Base-by-base conservation (phyloP, 2,113 vertebrate species). In the Festucalex cinctus region DNA sequence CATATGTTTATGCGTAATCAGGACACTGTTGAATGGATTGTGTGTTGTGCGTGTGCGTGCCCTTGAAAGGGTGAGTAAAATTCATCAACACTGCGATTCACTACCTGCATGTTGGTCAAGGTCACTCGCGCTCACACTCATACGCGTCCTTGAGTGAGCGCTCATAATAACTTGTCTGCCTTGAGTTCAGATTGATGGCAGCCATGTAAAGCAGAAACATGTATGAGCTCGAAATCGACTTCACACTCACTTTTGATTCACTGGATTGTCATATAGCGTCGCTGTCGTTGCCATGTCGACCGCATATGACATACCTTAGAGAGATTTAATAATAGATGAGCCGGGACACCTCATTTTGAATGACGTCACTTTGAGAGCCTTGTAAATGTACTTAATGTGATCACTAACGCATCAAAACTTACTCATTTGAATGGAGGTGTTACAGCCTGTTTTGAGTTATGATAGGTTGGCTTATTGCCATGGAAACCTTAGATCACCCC, bases 11-110 rank as follows among this genome's bases (percentile, higher is more conserved):
- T 19, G 26, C 26, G 24, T 26, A 5, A 26, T 6, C 26, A 28
- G 26, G 54, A 57, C 14, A 57, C 26, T 61, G 59, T 37, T 14
- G 59, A 20, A 22, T 22, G 36, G 54, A 57, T 57, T 39, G 36
- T 12, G 59, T 61, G 36, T 61, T 8, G 17, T n/a, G 57, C n/a
- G 4, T 41, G 57, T 35, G 3, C 10, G 59, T 61, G 59, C 74
- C 70, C 65, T 72, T 76, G 69, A 73, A 71, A 71, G 78, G 67
- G 56, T 66, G 65, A 53, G 48, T 53, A 63, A 74, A 73, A 81
- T 85, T 60, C 69, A 83, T 85, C 83, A 78, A 66, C 73, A 80
- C 76, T 78, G 72, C 68, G 68, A 81, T 77, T 79, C 71, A 70
- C 65, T 65, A 69, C 69, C 70, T 70, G 78, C 57, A 74, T 74